Base-by-base conservation (phyloP, 2,113 vertebrate species). In the Dryoscopus gambensis region DNA sequence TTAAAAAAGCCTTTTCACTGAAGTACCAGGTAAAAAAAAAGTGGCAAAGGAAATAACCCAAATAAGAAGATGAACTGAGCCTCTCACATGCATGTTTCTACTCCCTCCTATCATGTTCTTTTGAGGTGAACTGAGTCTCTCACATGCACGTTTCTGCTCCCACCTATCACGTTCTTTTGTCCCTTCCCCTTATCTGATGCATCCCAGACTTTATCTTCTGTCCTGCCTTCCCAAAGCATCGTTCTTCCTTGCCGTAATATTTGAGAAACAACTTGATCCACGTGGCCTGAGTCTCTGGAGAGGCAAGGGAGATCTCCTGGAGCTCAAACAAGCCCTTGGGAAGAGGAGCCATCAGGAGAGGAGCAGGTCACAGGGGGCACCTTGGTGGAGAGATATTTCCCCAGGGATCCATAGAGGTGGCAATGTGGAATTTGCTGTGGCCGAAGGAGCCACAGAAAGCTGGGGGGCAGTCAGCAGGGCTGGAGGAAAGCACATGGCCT, bases 301-400 rank as follows among this genome's bases (percentile, higher is more conserved):
- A 39, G 4, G n/a, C 17, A 31, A 77, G 24, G 44, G 11, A 69
- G 24, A 68, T 50, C 15, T 4, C 15, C 28, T 63, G 3, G 4
- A n/a, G 28, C 1, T 1, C 37, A 30, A 21, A 30, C 4, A 4
- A 52, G 8, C 9, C 37, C 42, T 79, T 10, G 18, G 67, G 47
- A 57, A 76, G n/a, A 74, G 37, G 35, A 42, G 22, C 6, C 11
- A 4, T 9, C 9, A 39, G 40, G 18, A 75, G 35, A 65, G 47
- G 31, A 81, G 8, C 30, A 52, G 33, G 33, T 63, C 46, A 39
- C 18, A 35, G 59, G 20, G 35, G 23, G 4, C 33, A 23, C 0
- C 1, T n/a, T 1, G 5, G 9, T 1, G 3, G 19, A 44, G 7
- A 67, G 20, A 33, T 33, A 14, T 55, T 46, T 84, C 9, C 22